A percentile compares a stretch with the other conserved stretches of the same genome.
phyloP scores from a whole-genome alignment of 2,888 invertebrate genomes.

The Ophonus ardosiacus region DNA sequence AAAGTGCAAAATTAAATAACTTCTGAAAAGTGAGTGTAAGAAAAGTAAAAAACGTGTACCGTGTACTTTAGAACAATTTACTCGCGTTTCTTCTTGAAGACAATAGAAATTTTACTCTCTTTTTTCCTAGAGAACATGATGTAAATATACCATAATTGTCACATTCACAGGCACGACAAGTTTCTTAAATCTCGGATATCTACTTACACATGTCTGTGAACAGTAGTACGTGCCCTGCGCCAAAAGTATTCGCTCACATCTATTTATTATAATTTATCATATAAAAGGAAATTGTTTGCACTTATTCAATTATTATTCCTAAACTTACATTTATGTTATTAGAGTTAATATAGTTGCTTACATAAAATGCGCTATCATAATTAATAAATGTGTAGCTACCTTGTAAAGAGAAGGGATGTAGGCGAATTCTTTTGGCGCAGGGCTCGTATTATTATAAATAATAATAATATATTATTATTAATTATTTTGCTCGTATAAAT shows the following conservation, averaged over 20 bases:
- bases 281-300: no score
- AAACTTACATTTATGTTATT: no score
- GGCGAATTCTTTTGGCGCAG: no score
- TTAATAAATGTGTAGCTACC: no score
- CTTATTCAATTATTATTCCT: no score
- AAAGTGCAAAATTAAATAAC: not conserved
- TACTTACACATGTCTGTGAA: not conserved
- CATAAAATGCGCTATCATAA: no score
- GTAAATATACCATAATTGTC: constrained; percentile 37
- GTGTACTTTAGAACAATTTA: not conserved
- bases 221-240: no score
- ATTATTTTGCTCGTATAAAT: not conserved
- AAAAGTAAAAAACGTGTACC: not conserved
- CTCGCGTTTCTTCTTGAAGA: not conserved
- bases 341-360: no score
- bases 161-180: not conserved
- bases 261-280: no score
- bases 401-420: no score
- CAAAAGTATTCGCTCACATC: no score
- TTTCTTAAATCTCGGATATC: not conserved
- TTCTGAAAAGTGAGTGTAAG: not conserved
- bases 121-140: constrained; percentile 37
- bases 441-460: not conserved
- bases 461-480: not conserved
- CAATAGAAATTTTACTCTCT: constrained; percentile 42